A percentile compares a stretch with the other conserved stretches of the same genome.
Conservation (phyloP, 2,888 invertebrate genomes). For the Crioceris asparagi region DNA sequence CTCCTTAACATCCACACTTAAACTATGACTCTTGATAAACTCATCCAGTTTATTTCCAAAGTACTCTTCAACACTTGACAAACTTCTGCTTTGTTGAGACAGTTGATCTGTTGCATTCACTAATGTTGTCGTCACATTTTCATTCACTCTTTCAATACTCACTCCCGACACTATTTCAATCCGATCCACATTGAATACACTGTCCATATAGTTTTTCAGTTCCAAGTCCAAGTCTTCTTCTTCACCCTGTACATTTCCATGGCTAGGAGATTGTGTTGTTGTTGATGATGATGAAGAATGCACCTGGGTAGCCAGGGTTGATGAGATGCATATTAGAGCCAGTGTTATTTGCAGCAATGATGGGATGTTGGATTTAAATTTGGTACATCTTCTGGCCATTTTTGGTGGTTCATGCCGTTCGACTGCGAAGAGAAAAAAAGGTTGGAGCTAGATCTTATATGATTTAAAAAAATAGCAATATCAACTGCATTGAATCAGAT, state of each 20-base stretch:
- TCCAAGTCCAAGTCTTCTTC: slow-evolving; percentile 39
- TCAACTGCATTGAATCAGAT: no score
- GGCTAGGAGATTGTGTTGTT: background rate
- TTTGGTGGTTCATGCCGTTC: slow-evolving; percentile 16
- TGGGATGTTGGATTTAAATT: slow-evolving; percentile 5
- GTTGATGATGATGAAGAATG: background rate
- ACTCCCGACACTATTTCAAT: slow-evolving; percentile 50
- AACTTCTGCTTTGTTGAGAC: slow-evolving; percentile 29
- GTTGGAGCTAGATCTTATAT: no score
- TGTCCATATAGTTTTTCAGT: slow-evolving; percentile 47
- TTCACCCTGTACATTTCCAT: slow-evolving; percentile 7
- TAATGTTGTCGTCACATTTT: no score
- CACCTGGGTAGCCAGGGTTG: slow-evolving; percentile 1
- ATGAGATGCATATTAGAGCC: slow-evolving; percentile 5
- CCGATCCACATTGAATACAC: slow-evolving; percentile 43
- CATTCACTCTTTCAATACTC: slow-evolving; percentile 41
- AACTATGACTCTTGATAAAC: slow-evolving; percentile 48
- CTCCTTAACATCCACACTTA: slow-evolving; percentile 57
- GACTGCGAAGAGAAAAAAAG: slow-evolving; percentile 7
- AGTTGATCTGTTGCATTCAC: slow-evolving; percentile 16
- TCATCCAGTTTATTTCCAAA: slow-evolving; percentile 47
- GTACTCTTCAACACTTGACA: slow-evolving; percentile 42
- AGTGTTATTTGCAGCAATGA: no score
- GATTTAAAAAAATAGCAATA: no score
- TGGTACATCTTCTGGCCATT: slow-evolving; percentile 13